Evolutionary conservation across 1,140 invertebrate species (phyloP).

Genomic region (Drosophila ananassae): DNA sequence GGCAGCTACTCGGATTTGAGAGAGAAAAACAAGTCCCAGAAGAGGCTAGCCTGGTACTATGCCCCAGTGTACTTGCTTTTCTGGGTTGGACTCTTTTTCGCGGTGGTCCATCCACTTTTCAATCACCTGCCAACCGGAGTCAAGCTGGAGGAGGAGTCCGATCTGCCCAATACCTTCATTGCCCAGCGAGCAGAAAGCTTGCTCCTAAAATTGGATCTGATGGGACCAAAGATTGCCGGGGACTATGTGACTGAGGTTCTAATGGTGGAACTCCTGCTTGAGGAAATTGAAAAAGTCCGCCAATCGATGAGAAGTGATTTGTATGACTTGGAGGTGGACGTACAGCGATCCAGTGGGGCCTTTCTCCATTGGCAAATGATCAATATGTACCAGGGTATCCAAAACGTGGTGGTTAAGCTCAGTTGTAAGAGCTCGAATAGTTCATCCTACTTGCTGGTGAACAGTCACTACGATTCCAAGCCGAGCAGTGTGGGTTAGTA

Average conservation of each 20-base stretch:
- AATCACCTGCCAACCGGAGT: slow-evolving; percentile 58
- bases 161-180: slow-evolving; percentile 56
- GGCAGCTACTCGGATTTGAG: slow-evolving; percentile 1
- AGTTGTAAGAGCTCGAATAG: slow-evolving; percentile 84
- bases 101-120: slow-evolving; percentile 65
- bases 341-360: slow-evolving; percentile 87
- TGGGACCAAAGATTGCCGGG: slow-evolving; percentile 88
- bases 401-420: slow-evolving; percentile 92
- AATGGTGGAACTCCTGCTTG: slow-evolving; percentile 86
- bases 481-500: slow-evolving; percentile 88
- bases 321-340: slow-evolving; percentile 68
- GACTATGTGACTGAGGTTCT: slow-evolving; percentile 88
- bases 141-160: slow-evolving; percentile 51
- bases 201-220: slow-evolving; percentile 87
- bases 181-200: slow-evolving; percentile 77
- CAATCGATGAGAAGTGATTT: slow-evolving; percentile 49
- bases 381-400: slow-evolving; percentile 88
- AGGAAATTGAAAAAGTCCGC: slow-evolving; percentile 64
- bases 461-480: slow-evolving; percentile 97
- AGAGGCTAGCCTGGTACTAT: slow-evolving; percentile 70
- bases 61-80: slow-evolving; percentile 61
- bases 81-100: slow-evolving; percentile 68
- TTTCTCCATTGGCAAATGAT: slow-evolving; percentile 92
- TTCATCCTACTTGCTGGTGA: slow-evolving; percentile 89
- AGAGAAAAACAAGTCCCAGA: slow-evolving; percentile 5